Percentiles rank a stretch among this genome's conserved stretches.
Conservation (phyloP, 2,113 vertebrate genomes). For the Prietella phreatophila region DNA sequence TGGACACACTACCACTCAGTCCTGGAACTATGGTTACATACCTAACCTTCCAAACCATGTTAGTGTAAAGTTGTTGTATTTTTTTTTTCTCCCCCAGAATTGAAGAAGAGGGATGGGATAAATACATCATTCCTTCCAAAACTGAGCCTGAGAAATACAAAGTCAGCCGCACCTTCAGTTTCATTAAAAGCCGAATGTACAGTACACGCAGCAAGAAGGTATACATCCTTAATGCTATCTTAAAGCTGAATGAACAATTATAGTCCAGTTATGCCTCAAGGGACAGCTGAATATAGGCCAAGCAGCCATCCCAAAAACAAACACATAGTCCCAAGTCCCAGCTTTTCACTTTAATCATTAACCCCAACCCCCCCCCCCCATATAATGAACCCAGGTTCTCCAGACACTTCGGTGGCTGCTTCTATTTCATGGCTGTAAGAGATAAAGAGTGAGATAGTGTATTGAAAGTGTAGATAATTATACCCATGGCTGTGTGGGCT, state of each 20-base stretch:
- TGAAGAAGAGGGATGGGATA: conserved; percentile 88
- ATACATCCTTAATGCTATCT: background rate
- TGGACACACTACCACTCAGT: background rate
- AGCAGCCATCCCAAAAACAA: conserved; percentile 28
- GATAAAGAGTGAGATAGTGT: background rate
- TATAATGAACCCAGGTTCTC: conserved; percentile 6
- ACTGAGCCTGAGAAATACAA: conserved; percentile 89
- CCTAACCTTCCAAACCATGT: background rate
- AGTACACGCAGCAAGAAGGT: conserved; percentile 87
- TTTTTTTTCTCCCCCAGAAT: conserved; percentile 69
- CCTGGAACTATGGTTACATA: background rate
- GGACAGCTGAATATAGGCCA: background rate
- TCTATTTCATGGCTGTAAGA: background rate
- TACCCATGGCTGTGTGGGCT: background rate
- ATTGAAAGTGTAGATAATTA: background rate
- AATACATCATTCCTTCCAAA: conserved; percentile 81
- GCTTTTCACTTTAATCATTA: conserved; percentile 51
- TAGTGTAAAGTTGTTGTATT: background rate
- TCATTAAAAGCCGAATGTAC: conserved; percentile 93
- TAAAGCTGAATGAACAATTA: background rate
- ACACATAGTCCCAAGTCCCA: conserved; percentile 24
- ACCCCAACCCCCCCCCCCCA: no score
- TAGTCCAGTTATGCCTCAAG: background rate
- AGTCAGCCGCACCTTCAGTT: conserved; percentile 94
- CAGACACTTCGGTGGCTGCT: background rate